A percentile compares a stretch with the other conserved stretches of the same genome.
Conservation (phyloP, 2,113 vertebrate genomes). For the Callionymus lyra region DNA sequence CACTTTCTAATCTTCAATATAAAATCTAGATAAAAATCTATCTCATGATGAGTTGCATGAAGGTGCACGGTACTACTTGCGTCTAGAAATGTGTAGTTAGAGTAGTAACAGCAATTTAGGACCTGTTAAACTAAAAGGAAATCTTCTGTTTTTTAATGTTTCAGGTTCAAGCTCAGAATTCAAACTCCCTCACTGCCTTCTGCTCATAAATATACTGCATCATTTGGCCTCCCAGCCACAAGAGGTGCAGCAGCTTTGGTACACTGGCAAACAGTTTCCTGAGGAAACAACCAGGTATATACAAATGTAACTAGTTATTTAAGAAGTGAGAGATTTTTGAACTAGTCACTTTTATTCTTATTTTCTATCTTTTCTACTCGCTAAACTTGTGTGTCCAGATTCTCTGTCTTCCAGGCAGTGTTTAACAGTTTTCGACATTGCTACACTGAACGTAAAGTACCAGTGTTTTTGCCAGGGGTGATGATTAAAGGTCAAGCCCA, state of each 20-base stretch:
- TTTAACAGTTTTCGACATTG: slow-evolving; percentile 76
- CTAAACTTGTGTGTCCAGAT: slow-evolving; percentile 49
- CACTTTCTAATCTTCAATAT: no score
- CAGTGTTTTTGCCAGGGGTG: slow-evolving; percentile 71
- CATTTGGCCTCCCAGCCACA: slow-evolving; percentile 73
- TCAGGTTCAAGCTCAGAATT: slow-evolving; percentile 70
- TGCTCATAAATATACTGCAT: slow-evolving; percentile 73
- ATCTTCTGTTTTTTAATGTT: background rate
- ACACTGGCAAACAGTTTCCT: slow-evolving; percentile 56
- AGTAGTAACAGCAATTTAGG: no score
- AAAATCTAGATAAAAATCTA: no score
- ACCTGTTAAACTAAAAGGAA: slow-evolving; percentile 1
- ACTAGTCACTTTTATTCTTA: no score
- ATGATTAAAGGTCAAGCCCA: slow-evolving; percentile 68
- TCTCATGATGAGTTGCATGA: no score
- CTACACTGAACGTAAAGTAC: slow-evolving; percentile 71
- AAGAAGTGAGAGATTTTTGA: background rate
- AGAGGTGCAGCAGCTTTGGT: slow-evolving; percentile 77
- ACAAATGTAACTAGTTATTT: background rate
- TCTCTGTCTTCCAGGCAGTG: slow-evolving; percentile 73
- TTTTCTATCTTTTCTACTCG: background rate
- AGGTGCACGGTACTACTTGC: no score
- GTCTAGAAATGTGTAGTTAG: no score
- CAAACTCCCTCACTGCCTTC: slow-evolving; percentile 76
- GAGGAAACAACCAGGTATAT: slow-evolving; percentile 59